phyloP scores from a whole-genome alignment of 2,797 vertebrate genomes.

The Phaenicophaeus curvirostris region DNA sequence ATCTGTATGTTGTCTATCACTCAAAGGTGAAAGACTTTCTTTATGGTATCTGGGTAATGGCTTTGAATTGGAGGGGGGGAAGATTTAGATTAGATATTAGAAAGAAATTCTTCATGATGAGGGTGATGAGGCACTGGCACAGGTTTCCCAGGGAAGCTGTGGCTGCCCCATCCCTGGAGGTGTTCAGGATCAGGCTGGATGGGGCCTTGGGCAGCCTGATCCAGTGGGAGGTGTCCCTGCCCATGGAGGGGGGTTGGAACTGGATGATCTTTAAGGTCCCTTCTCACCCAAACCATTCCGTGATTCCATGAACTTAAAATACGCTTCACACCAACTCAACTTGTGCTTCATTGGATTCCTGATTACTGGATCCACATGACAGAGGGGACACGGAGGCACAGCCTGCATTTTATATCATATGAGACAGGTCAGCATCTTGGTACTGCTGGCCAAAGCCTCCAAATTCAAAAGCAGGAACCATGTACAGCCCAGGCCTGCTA shows the following conservation, averaged over 20 bases:
- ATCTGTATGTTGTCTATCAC: neutral
- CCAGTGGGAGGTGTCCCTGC: too few relatives aligned
- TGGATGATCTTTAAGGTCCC: too few relatives aligned
- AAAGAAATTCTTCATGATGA: too few relatives aligned
- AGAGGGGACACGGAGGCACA: neutral
- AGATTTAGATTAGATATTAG: too few relatives aligned
- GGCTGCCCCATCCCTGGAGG: too few relatives aligned
- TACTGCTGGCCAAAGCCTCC: neutral
- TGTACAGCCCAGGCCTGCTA: neutral
- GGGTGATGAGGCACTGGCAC: too few relatives aligned
- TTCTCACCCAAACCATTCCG: too few relatives aligned
- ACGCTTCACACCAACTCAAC: neutral
- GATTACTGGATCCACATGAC: neutral
- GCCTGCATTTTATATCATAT: rapidly evolving
- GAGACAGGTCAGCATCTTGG: neutral
- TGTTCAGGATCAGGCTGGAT: too few relatives aligned
- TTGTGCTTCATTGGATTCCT: neutral
- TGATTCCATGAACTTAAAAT: neutral
- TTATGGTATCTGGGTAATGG: neutral
- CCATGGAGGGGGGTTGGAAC: too few relatives aligned
- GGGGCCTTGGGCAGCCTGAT: too few relatives aligned
- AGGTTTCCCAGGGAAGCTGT: too few relatives aligned
- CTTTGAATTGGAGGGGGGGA: too few relatives aligned
- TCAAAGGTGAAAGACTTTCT: neutral
- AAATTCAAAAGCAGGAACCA: neutral